Base-by-base conservation (phyloP, 2,888 invertebrate species). In the Andrena minutula region DNA sequence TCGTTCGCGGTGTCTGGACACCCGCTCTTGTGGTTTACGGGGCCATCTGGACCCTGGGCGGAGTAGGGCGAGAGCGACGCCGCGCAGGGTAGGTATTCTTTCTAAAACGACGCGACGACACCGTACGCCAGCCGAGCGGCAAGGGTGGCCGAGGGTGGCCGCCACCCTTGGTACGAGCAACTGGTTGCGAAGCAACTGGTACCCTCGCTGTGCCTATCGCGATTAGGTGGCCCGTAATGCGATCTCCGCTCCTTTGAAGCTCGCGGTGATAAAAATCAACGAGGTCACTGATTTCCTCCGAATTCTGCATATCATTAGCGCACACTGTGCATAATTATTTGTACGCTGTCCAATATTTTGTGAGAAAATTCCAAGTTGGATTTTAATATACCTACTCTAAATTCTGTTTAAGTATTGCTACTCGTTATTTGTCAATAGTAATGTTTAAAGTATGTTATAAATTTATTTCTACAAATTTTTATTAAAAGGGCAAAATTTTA, bases 101-200 rank as follows among this genome's bases (percentile, higher is more conserved):
- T 73, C 61, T 7, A n/a, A 10, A 63, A 23, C 32, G 51, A 73
- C 6, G 30, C 30, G 32, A 68, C 79, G 10, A 16, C 35, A 65
- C 70, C 58, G n/a, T 7, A 20, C 68, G 20, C 23, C 26, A 20
- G 20, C 10, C 32, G n/a, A 41, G 51, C 26, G 28, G 28, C 41
- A n/a, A 49, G 23, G 56, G 60, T 41, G 65, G 56, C 68, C 28
- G 10, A 49, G 26, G 56, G 58, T 41, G 66, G 56, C 69, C n/a
- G 49, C 72, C 64, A 76, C 28, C 75, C 66, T 66, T 47, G 20
- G 41, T 51, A 73, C 68, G 76, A 90, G 92, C 91, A 92, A 92
- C 92, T 91, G 88, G 92, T 92, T 90, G 91, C 88, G 89, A 89
- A 90, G 91, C 91, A 91, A 92, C 91, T 91, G 88, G 91, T 91